Evolutionary conservation across 37 sponge, comb jelly and placozoan species (phyloP), one percentile per base, ranked within the genome.

Genomic region (Chondrosia reniformis): DNA sequence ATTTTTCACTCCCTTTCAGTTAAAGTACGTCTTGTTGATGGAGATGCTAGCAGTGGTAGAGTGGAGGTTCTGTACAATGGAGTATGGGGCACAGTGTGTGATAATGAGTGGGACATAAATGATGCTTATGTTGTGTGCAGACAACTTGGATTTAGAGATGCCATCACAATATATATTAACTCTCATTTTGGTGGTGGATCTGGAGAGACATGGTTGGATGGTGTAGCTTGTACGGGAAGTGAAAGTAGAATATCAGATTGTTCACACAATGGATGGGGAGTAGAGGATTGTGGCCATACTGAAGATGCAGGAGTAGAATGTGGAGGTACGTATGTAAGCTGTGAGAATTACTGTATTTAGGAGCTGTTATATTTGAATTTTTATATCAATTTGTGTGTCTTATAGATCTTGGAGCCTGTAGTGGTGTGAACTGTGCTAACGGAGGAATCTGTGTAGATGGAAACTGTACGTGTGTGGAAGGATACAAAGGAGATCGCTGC

Each of bases 41-140:
- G 72, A 3, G 19, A 19, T 40, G 5, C 38, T n/a, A 69, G 43
- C 36, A 44, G 42, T 17, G 72, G 72, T 43, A 41, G 72, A 43
- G 72, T 69, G 31, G 72, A 79, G 69, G 69, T 79, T 10, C 66
- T 46, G 33, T 25, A 46, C 33, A 49, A 79, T 34, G 52, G 13
- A 0, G 34, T 4, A 63, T 79, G 80, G 80, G 80, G 80, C 22
- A 79, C 67, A 38, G 80, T 79, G 33, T 79, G 80, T 64, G 80
- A 79, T 65, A 69, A 79, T 25, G 59, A 44, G 5, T 79, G 80
- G 80, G 66, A 66, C 55, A 79, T 46, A 3, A 22, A 2, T n/a
- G 66, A 79, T 63, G 46, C 80, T 22, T 24, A 38, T 27, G 80
- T 79, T 33, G 67, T 79, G 1, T 79, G 80, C 32, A 39, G 54